A percentile compares a stretch with the other conserved stretches of the same genome.
Evolutionary conservation across 2,113 vertebrate genomes (phyloP).

Genomic region (Paramormyrops kingsleyae): DNA sequence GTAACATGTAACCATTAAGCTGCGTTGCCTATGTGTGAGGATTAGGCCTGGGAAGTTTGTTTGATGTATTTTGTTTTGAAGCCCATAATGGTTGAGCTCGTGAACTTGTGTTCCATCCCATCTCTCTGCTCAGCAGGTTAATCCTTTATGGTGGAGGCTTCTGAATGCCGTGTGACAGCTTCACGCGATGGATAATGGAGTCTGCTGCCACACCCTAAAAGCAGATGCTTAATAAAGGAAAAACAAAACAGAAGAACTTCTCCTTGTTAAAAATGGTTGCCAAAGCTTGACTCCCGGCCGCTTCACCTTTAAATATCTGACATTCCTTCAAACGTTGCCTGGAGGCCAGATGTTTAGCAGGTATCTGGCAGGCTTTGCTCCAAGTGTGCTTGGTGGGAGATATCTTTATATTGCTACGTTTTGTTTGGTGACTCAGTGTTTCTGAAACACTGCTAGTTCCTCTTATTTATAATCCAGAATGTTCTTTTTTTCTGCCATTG

Average conservation of each 20-base stretch:
- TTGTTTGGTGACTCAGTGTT: background rate
- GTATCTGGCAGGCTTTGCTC: background rate
- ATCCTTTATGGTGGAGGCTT: background rate
- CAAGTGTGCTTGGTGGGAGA: background rate
- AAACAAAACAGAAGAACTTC: background rate
- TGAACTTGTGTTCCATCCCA: too few species aligned
- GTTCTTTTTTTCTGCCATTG: background rate
- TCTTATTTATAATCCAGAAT: background rate
- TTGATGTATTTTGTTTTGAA: background rate
- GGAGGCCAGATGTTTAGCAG: background rate
- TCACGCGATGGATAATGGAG: background rate
- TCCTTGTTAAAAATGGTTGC: background rate
- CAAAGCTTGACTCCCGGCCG: background rate
- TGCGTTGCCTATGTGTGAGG: background rate
- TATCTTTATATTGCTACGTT: background rate
- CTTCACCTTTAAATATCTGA: background rate
- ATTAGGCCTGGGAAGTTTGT: background rate
- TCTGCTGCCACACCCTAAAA: background rate
- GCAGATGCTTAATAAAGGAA: background rate
- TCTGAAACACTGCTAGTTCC: background rate
- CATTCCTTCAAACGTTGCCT: background rate
- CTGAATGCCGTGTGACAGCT: background rate
- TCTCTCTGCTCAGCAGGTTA: background rate
- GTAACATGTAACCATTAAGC: background rate
- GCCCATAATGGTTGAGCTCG: background rate